Evolutionary conservation across 92 coral and sea anemone genomes (phyloP).

Genomic region (Blastomussa wellsi): DNA sequence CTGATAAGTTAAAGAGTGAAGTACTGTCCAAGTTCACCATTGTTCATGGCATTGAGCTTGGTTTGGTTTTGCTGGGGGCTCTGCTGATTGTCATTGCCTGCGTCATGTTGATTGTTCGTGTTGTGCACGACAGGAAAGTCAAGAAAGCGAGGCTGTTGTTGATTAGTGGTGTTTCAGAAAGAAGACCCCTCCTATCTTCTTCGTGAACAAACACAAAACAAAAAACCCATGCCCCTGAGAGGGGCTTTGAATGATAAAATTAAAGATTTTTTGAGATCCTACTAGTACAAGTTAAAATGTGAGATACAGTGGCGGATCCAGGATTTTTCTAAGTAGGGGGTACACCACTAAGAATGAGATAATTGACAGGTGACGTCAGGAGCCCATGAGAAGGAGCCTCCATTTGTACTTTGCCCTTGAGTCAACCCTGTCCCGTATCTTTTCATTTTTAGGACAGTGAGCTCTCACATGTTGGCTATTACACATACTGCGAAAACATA

Average conservation of each 20-base stretch:
- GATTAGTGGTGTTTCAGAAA: conserved; percentile 15
- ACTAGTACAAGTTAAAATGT: not conserved
- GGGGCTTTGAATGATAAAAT: not conserved
- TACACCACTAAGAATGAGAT: too few relatives aligned
- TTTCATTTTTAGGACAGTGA: too few relatives aligned
- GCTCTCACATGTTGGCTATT: too few relatives aligned
- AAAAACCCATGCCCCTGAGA: not conserved
- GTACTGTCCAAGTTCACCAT: conserved; percentile 68
- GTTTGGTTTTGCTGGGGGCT: conserved; percentile 70
- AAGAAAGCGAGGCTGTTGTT: conserved; percentile 20
- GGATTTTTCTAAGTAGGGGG: too few relatives aligned
- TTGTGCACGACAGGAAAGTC: conserved; percentile 54
- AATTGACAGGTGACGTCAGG: too few relatives aligned
- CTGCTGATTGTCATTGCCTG: conserved; percentile 64
- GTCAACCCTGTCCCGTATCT: too few relatives aligned
- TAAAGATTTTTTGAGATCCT: not conserved
- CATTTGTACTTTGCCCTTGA: too few relatives aligned
- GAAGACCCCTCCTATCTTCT: conserved; percentile 10
- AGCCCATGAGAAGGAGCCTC: too few relatives aligned
- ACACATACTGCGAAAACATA: too few relatives aligned
- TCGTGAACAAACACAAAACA: not conserved
- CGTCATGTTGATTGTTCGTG: conserved; percentile 42
- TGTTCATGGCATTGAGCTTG: conserved; percentile 75
- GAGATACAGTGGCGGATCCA: too few relatives aligned
- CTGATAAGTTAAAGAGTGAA: conserved; percentile 64